Evolutionary conservation across 2,113 vertebrate genomes (phyloP).

Genomic region (Dendropsophus ebraccatus): DNA sequence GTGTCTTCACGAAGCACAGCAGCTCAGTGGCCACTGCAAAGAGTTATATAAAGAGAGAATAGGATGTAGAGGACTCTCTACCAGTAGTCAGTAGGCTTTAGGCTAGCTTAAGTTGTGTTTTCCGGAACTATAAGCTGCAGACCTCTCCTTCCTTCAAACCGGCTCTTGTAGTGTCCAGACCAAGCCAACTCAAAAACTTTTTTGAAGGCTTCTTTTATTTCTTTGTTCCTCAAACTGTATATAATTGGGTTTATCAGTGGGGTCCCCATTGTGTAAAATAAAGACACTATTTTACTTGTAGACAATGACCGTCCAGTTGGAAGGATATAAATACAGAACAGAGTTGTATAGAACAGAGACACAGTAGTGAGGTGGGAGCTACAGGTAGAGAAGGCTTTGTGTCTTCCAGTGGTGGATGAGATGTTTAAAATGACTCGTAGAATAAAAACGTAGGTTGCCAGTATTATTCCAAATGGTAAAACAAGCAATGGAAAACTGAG

Average conservation of each 20-base stretch:
- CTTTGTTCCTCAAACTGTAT: constrained; percentile 48
- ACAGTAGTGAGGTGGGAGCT: constrained; percentile 43
- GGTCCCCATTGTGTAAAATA: constrained; percentile 34
- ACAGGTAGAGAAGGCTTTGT: constrained; percentile 49
- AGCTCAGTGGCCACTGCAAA: no score
- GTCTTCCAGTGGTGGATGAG: neutral
- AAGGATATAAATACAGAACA: constrained; percentile 14
- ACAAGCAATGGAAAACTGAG: neutral
- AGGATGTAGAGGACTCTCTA: no score
- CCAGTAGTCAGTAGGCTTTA: no score
- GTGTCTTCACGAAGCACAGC: no score
- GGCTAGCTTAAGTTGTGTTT: no score
- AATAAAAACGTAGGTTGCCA: constrained; percentile 14
- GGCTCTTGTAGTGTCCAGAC: neutral
- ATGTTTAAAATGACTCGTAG: constrained; percentile 5
- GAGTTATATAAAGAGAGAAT: no score
- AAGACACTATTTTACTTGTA: constrained; percentile 10
- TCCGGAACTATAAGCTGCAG: no score
- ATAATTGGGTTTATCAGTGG: constrained; percentile 44
- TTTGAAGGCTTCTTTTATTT: constrained; percentile 18
- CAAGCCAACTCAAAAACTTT: neutral
- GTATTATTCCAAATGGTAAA: constrained; percentile 8
- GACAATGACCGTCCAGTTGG: neutral
- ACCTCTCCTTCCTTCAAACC: neutral
- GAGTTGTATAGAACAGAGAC: neutral